A percentile compares a stretch with the other conserved stretches of the same genome.
These are phyloP conservation scores for Papilio xuthus DNA, from an alignment of 1,140 invertebrate species.

Conservation along the genomic window DNA sequence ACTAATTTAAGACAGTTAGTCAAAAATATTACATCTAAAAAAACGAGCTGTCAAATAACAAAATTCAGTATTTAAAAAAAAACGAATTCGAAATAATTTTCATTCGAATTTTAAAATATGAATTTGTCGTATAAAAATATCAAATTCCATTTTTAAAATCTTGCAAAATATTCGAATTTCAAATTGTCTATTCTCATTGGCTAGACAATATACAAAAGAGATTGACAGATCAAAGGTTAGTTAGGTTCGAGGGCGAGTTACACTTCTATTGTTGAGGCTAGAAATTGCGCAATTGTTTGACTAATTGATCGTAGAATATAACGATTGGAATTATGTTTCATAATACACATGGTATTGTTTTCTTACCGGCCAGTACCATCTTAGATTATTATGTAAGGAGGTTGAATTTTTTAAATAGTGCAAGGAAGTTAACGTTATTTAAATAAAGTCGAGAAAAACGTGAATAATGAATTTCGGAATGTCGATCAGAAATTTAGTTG, in stretches of 20 bases:
- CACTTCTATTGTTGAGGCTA: not conserved
- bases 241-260: not conserved
- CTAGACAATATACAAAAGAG: not conserved
- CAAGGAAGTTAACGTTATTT: not conserved
- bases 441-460: not conserved
- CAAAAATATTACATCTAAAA: no score
- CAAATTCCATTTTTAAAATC: not conserved
- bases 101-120: not conserved
- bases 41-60: no score
- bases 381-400: not conserved
- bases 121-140: no score
- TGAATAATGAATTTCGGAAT: not conserved
- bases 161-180: not conserved
- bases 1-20: no score
- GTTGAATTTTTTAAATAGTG: not conserved
- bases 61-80: not conserved
- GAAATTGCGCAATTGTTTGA: not conserved
- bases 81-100: not conserved
- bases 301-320: not conserved
- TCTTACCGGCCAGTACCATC: not conserved
- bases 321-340: not conserved
- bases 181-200: not conserved
- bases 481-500: not conserved
- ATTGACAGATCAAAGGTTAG: not conserved
- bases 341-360: not conserved